Percentiles rank a stretch among this genome's conserved stretches.
Conservation (phyloP, 2,888 invertebrate genomes). For the Pilophorus perplexus region DNA sequence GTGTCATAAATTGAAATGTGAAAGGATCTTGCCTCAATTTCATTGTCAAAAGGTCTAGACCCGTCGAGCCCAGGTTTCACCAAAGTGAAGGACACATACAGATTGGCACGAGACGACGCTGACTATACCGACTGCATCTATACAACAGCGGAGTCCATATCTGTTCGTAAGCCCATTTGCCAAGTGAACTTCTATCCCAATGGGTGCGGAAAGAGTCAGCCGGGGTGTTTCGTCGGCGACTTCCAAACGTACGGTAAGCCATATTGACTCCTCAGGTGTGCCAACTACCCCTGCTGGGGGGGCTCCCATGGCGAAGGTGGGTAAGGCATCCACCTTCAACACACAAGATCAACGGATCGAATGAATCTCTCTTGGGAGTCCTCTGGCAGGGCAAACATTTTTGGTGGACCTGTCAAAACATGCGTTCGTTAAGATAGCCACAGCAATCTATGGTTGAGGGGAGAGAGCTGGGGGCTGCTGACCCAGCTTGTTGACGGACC, state of each 20-base stretch:
- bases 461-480: too few relatives aligned
- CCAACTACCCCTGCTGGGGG: too few relatives aligned
- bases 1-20: not conserved
- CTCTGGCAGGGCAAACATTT: too few relatives aligned
- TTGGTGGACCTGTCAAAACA: too few relatives aligned
- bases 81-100: not conserved
- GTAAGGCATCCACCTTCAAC: too few relatives aligned
- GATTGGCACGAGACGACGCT: not conserved
- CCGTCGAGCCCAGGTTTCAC: slow-evolving; percentile 3
- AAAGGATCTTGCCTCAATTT: not conserved
- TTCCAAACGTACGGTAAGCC: not conserved
- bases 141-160: slow-evolving; percentile 2
- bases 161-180: not conserved
- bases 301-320: too few relatives aligned
- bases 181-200: slow-evolving; percentile 21
- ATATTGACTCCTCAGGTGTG: too few relatives aligned
- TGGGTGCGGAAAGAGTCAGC: slow-evolving; percentile 2
- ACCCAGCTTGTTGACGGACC: too few relatives aligned
- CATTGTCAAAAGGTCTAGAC: slow-evolving; percentile 16
- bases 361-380: too few relatives aligned
- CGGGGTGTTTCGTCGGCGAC: slow-evolving; percentile 8
- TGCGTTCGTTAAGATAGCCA: too few relatives aligned
- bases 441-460: too few relatives aligned
- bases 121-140: slow-evolving; percentile 9
- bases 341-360: too few relatives aligned